Evolutionary conservation across 2,888 invertebrate genomes (phyloP), one percentile per base, ranked within the genome.

Genomic region (Ormyrus labotus): DNA sequence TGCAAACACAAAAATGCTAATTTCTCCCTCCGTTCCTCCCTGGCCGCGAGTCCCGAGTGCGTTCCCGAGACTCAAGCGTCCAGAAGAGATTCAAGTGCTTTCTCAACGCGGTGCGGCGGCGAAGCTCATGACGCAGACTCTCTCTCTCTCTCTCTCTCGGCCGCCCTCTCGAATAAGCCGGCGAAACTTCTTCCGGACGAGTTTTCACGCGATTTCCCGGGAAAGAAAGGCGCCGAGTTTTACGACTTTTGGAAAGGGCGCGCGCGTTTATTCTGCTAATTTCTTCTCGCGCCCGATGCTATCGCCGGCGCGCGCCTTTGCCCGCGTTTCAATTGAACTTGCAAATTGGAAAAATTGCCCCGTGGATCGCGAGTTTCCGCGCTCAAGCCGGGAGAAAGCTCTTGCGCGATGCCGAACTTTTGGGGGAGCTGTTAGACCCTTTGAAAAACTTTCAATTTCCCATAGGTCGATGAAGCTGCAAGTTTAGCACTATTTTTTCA

Each of bases 41-140:
- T 4, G 47, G 11, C 7, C 60, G 50, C 70, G 19, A 81, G 78
- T 45, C 71, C 65, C 63, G 80, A 81, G 81, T 83, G 82, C 82
- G 83, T 80, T 80, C 81, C 82, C 81, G 81, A 72, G 71, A 70
- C 81, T 86, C 86, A 86, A 87, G 86, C 85, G 84, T 81, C 86
- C 86, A 85, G 85, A 85, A 86, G 86, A 86, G 85, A 87, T 87
- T 87, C 63, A 84, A 87, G 87, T 87, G 86, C 86, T 87, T 85
- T 86, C 86, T 86, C 86, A 86, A 85, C 85, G 86, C 3, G 6
- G 55, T 47, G 7, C 71, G 8, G 19, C 67, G n/a, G 58, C 73
- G 34, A 4, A 34, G 34, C 34, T 34, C 34, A 34, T 4, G 34
- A 34, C 13, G 10, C 10, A 34, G 53, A 48, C 48, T 55, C 45